A percentile compares a stretch with the other conserved stretches of the same genome.
These are phyloP conservation scores for Tragelaphus eurycerus DNA, from an alignment of 2,797 vertebrate species.

Conservation along the genomic window DNA sequence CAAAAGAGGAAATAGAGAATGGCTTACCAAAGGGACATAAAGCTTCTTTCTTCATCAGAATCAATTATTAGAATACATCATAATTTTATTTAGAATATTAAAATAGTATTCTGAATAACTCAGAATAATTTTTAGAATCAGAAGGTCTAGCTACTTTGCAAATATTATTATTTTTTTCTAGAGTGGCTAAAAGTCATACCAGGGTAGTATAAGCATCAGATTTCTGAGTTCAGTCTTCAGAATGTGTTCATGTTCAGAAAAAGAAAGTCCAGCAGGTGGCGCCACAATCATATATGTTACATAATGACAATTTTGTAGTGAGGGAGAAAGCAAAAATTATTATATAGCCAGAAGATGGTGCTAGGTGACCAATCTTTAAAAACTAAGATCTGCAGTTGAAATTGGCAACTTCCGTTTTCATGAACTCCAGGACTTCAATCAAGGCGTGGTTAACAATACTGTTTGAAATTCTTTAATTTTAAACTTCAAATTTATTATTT, in stretches of 20 bases:
- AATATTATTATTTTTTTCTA: neutral
- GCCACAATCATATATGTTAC: conserved; percentile 6
- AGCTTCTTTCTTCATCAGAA: neutral
- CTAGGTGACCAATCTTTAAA: conserved; percentile 20
- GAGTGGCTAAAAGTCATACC: neutral
- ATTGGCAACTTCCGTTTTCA: neutral
- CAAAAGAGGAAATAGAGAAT: neutral
- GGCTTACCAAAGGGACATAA: neutral
- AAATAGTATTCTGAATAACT: neutral
- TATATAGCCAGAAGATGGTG: conserved; percentile 54
- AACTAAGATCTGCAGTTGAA: neutral
- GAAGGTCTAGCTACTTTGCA: neutral
- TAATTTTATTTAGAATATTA: neutral
- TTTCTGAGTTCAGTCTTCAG: neutral
- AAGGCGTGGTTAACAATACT: neutral
- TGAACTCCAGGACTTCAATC: neutral
- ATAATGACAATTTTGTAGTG: neutral
- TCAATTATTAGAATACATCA: neutral
- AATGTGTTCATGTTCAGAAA: neutral
- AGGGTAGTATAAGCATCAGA: neutral
- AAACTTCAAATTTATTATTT: neutral
- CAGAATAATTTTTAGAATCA: neutral
- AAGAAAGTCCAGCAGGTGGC: conserved; percentile 41
- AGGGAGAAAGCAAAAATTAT: neutral
- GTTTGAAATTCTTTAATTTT: neutral